Base-by-base conservation (phyloP, 2,888 invertebrate species). In the Chaetogeoica ovagalla region DNA sequence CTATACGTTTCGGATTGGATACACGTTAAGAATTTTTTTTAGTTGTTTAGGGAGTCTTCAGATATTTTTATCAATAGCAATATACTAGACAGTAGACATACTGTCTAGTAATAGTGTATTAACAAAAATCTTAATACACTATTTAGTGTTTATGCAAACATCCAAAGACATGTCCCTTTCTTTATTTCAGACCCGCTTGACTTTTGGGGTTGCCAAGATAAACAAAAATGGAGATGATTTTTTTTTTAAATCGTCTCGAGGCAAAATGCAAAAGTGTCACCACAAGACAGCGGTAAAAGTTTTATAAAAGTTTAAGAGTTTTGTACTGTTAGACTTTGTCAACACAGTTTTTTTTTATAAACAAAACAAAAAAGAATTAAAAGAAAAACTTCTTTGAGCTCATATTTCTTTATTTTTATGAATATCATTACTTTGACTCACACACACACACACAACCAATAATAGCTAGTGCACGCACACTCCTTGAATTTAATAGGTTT, bases 301-400 rank as follows among this genome's bases (percentile, higher is more conserved):
- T 77, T 70, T 62, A 70, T 70, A 70, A 70, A 77, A 77, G 77
- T 77, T 77, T 70, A 70, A 77, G 70, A 62, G 69, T 77, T 77
- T 70, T 62, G 77, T 70, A 77, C 69, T 37, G 55, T 62, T 62
- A 39, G 62, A 77, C 77, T 70, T 70, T 37, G 77, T 77, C 77
- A 77, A 77, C 77, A 70, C n/a, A 69, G 2, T 21, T 62, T 77
- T 21, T 62, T 77, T 68, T 77, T 55, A 70, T 63, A 68, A 69
- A 74, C 63, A 75, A 55, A 65, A 48, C 11, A 62, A 63, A 73
- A 65, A 77, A 70, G 62, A 62, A 39, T 48, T 62, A 55, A 74
- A 63, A 69, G n/a, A 57, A 60, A 77, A 77, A 69, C 69, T 77
- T 70, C 9, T 37, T 68, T n/a, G 17, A 37, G 11, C 21, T 37